These are phyloP conservation scores for Rhodeus uyekii DNA, from an alignment of 2,797 vertebrate species.

Conservation along the genomic window DNA sequence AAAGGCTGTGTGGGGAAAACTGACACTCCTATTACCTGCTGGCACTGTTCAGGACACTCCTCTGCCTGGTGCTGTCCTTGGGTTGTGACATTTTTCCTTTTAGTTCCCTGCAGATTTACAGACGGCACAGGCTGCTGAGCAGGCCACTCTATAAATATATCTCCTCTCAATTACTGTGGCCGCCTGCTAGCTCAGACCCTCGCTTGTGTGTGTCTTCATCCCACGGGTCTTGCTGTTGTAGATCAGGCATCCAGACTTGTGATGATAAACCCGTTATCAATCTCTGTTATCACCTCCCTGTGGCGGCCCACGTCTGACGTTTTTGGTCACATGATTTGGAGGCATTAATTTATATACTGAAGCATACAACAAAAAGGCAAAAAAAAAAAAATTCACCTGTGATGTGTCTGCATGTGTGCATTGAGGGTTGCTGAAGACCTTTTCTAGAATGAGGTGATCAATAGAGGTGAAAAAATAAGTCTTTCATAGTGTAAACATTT, in stretches of 20 bases:
- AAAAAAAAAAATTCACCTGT: no score
- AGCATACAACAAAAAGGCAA: conserved; percentile 21
- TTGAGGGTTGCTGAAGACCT: background rate
- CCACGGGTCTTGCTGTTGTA: conserved; percentile 48
- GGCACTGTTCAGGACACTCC: conserved; percentile 64
- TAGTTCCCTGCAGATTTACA: conserved; percentile 75
- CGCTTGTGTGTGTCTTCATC: conserved; percentile 74
- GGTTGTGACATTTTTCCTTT: conserved; percentile 76
- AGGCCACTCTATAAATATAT: conserved; percentile 80
- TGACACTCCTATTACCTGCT: conserved; percentile 63
- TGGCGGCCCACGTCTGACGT: conserved; percentile 51
- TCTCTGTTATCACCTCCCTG: conserved; percentile 73
- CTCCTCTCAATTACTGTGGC: conserved; percentile 74
- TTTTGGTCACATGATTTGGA: conserved; percentile 54
- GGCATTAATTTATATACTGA: conserved; percentile 42
- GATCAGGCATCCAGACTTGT: conserved; percentile 66
- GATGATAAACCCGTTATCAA: conserved; percentile 71
- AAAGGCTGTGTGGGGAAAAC: conserved; percentile 61
- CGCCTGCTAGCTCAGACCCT: conserved; percentile 60
- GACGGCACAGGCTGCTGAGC: conserved; percentile 74
- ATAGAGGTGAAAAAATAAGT: background rate
- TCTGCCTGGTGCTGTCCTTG: conserved; percentile 70
- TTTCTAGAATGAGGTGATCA: conserved; percentile 35
- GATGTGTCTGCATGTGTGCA: conserved; percentile 23
- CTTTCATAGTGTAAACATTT: background rate